A percentile compares a stretch with the other conserved stretches of the same genome.
These are phyloP conservation scores for Magallana ariakensis DNA, from an alignment of 1,140 invertebrate species.

Conservation along the genomic window DNA sequence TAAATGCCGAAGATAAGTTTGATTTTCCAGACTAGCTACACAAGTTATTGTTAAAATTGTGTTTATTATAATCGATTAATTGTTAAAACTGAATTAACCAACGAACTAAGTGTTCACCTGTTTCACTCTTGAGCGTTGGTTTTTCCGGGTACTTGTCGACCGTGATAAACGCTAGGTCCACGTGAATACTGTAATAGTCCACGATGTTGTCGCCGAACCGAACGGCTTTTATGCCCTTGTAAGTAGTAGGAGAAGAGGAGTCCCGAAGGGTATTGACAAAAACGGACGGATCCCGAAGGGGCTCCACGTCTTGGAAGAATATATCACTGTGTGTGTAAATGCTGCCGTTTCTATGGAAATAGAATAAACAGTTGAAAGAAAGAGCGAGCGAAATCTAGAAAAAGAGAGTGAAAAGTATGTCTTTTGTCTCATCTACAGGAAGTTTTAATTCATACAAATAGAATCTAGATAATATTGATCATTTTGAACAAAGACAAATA, in stretches of 20 bases:
- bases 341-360: conserved; percentile 29
- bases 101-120: too few relatives aligned
- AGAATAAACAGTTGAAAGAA: background rate
- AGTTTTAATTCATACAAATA: too few relatives aligned
- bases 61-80: too few relatives aligned
- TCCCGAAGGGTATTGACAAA: conserved; percentile 10
- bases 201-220: conserved; percentile 39
- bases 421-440: too few relatives aligned
- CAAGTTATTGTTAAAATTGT: too few relatives aligned
- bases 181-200: conserved; percentile 44
- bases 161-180: background rate
- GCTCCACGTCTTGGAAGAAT: conserved; percentile 5
- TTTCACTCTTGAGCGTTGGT: conserved; percentile 13
- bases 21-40: too few relatives aligned
- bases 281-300: conserved; percentile 19
- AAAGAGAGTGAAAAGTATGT: too few relatives aligned
- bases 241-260: conserved; percentile 34
- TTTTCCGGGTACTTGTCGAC: conserved; percentile 30
- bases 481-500: too few relatives aligned
- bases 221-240: conserved; percentile 10
- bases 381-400: too few relatives aligned
- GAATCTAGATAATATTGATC: too few relatives aligned
- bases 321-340: conserved; percentile 33
- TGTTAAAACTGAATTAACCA: too few relatives aligned
- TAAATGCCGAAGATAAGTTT: too few relatives aligned